phyloP scores from a whole-genome alignment of 1,140 invertebrate genomes.

The Venturia canescens region DNA sequence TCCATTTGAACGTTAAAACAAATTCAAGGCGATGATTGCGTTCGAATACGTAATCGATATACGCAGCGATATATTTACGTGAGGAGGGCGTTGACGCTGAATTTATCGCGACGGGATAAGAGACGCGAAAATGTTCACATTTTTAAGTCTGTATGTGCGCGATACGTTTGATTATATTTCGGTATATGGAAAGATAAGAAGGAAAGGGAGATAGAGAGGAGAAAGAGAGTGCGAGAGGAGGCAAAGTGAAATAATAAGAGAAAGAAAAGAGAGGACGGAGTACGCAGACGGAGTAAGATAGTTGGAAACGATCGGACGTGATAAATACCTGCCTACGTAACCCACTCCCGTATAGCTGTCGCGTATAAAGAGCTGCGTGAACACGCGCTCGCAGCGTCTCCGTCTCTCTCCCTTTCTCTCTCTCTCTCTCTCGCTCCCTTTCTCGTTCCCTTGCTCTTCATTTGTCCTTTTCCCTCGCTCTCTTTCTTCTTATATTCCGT shows the following conservation, averaged over 20 bases:
- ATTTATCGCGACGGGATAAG: slow-evolving; percentile 32
- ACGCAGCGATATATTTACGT: too few species aligned
- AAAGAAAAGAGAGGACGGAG: neutral
- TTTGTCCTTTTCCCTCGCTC: neutral
- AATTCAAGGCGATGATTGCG: neutral
- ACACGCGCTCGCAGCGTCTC: neutral
- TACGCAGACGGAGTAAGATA: neutral
- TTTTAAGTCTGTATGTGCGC: neutral
- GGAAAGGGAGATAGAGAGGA: neutral
- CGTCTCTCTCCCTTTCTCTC: neutral
- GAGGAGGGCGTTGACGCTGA: slow-evolving; percentile 20
- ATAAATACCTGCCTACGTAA: slow-evolving; percentile 47
- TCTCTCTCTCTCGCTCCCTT: neutral
- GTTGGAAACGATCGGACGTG: slow-evolving; percentile 41
- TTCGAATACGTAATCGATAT: neutral
- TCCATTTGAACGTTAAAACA: slow-evolving; percentile 26
- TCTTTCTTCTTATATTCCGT: slow-evolving; percentile 3
- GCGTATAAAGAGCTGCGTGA: slow-evolving; percentile 42
- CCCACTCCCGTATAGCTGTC: slow-evolving; percentile 41
- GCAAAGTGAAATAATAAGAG: neutral
- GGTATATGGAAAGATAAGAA: neutral
- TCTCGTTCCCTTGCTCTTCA: neutral
- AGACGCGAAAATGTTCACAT: neutral
- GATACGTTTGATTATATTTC: slow-evolving; percentile 8
- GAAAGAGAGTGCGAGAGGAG: neutral